Evolutionary conservation across 1,140 invertebrate genomes (phyloP).

Genomic region (Drosophila orosa): DNA sequence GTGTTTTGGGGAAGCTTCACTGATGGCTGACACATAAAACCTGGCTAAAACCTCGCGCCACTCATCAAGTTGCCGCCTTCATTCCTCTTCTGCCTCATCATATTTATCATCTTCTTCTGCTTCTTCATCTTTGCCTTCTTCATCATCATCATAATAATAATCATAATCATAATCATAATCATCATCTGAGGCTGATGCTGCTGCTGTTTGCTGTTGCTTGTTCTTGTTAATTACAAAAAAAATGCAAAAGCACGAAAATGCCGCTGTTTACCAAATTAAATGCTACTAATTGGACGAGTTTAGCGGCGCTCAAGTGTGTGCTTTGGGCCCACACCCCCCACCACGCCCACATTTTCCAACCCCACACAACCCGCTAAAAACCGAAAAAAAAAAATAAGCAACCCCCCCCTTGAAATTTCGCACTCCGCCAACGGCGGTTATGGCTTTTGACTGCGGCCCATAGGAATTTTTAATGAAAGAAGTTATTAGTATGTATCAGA

Average conservation of each 20-base stretch:
- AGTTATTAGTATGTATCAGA: slow-evolving; percentile 78
- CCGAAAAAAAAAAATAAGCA: neutral
- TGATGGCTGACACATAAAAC: slow-evolving; percentile 23
- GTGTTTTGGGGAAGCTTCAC: too few relatives aligned
- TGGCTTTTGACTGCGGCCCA: slow-evolving; percentile 58
- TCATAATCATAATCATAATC: slow-evolving; percentile 22
- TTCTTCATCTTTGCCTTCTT: neutral
- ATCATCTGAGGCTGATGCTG: slow-evolving; percentile 22
- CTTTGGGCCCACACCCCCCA: slow-evolving; percentile 11
- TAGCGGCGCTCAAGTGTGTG: slow-evolving; percentile 77
- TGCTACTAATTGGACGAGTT: slow-evolving; percentile 82
- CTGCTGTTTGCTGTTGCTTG: slow-evolving; percentile 31
- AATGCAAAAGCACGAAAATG: slow-evolving; percentile 82
- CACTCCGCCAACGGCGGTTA: slow-evolving; percentile 16
- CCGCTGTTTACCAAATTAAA: slow-evolving; percentile 82
- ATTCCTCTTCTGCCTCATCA: neutral
- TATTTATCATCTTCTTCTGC: slow-evolving; percentile 9
- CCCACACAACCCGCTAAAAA: neutral
- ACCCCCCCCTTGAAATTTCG: neutral
- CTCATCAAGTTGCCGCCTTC: slow-evolving; percentile 5
- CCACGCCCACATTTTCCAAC: slow-evolving; percentile 10
- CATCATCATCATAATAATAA: neutral
- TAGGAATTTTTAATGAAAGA: slow-evolving; percentile 81
- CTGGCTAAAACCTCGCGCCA: slow-evolving; percentile 2
- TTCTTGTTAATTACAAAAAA: slow-evolving; percentile 79